phyloP scores from a whole-genome alignment of 2,113 vertebrate species.

The Lampris megalopsis region DNA sequence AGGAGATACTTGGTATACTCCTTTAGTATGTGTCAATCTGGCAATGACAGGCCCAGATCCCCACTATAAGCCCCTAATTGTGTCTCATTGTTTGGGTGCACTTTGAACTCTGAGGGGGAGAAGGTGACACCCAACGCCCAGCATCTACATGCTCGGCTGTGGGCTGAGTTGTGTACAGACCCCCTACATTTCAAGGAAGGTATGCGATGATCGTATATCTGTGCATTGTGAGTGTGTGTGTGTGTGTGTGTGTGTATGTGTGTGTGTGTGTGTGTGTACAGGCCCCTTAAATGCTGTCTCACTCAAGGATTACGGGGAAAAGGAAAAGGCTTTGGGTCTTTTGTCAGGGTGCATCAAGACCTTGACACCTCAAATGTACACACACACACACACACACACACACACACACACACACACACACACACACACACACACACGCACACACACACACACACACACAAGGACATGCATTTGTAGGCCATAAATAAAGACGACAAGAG shows the following conservation, averaged over 20 bases:
- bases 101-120: constrained; percentile 79
- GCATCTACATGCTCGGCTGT: constrained; percentile 27
- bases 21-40: constrained; percentile 47
- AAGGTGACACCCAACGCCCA: constrained; percentile 65
- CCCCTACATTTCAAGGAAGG: neutral
- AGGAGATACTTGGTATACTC: constrained; percentile 1
- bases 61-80: constrained; percentile 81
- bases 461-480: constrained; percentile 3
- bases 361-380: constrained; percentile 68
- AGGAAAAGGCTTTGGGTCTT: constrained; percentile 59
- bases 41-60: constrained; percentile 68
- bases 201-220: neutral
- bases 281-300: constrained; percentile 48
- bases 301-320: constrained; percentile 42
- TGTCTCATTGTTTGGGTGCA: constrained; percentile 75
- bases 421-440: neutral
- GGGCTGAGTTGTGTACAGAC: constrained; percentile 5
- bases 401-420: constrained; percentile 13
- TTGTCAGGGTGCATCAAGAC: constrained; percentile 49
- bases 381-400: constrained; percentile 62
- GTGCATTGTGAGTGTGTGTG: constrained; percentile 10
- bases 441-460: constrained; percentile 2
- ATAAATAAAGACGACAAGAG: neutral
- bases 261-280: constrained; percentile 11
- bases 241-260: constrained; percentile 6